Evolutionary conservation across 2,888 invertebrate species (phyloP).

Genomic region (Neoitamus cyanurus): DNA sequence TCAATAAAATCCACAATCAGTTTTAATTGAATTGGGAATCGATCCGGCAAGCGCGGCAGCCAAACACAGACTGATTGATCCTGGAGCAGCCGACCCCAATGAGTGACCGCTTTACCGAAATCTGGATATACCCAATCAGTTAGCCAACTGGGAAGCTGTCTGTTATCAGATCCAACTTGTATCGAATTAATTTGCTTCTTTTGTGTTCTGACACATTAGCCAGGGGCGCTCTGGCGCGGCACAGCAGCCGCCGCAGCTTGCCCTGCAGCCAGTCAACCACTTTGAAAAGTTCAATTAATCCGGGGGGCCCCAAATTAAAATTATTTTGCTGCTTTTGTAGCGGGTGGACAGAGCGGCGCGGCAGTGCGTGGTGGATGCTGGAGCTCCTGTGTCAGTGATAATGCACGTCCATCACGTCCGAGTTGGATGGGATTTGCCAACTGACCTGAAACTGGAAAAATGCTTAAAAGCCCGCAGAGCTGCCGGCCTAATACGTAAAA

Average conservation of each 20-base stretch:
- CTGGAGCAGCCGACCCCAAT: conserved; percentile 29
- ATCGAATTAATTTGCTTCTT: conserved; percentile 45
- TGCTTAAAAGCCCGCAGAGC: conserved; percentile 8
- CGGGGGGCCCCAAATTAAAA: conserved; percentile 32
- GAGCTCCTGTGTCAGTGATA: conserved; percentile 7
- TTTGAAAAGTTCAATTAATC: conserved; percentile 45
- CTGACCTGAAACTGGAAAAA: conserved; percentile 35
- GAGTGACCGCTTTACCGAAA: conserved; percentile 29
- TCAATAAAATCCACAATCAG: conserved; percentile 42
- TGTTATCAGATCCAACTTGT: conserved; percentile 42
- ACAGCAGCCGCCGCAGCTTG: background rate
- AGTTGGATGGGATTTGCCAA: conserved; percentile 23
- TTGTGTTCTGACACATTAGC: conserved; percentile 46
- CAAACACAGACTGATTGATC: conserved; percentile 36
- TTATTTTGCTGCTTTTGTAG: conserved; percentile 34
- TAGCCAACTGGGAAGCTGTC: conserved; percentile 40
- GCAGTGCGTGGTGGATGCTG: background rate
- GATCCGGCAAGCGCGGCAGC: background rate
- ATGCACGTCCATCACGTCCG: conserved; percentile 38
- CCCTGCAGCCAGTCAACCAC: conserved; percentile 42
- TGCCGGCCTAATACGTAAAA: conserved; percentile 16
- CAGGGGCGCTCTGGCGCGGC: conserved; percentile 21
- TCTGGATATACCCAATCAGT: conserved; percentile 43
- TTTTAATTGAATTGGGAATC: conserved; percentile 43
- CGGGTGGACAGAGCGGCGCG: background rate